Base-by-base conservation (phyloP, 2,113 vertebrate species). In the Salvator merianae region DNA sequence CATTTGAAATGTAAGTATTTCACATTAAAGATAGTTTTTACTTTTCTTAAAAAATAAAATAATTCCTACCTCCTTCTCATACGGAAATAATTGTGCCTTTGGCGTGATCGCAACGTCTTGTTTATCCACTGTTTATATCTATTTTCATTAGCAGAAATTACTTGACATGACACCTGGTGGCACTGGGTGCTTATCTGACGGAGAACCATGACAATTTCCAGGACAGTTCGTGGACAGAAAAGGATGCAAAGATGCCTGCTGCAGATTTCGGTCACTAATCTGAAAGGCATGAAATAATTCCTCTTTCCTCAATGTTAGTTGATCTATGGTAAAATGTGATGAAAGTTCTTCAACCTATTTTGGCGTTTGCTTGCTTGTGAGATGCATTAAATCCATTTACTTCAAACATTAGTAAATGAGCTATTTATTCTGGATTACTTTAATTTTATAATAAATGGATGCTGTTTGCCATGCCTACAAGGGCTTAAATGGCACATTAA, bases 21-120 rank as follows among this genome's bases (percentile, higher is more conserved):
- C n/a, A 26, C 22, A 1, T 69, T 7, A 2, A 62, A 50, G 22
- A 43, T 13, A 14, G 38, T 5, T 22, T 66, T 77, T 40, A 43
- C 55, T 59, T 34, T 69, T 59, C 9, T 71, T 82, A 82, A 40
- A 32, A 76, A 36, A 26, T 73, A 32, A 84, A 0, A 1, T 2
- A 71, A 14, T 40, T 3, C 90, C 6, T 34, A 97, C 97, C 96
- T 96, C 77, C 20, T 84, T 3, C 92, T 32, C 95, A 97, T 94
- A 6, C 93, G 90, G 5, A 94, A 47, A 59, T 94, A 97, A 83
- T 95, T 97, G 47, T 88, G 93, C 40, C 96, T 92, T 90, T 97
- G 96, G 18, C 97, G 94, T 0, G 97, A 97, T 2, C 94, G 95
- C 8, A 97, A 88, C 0, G 32, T 79, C 63, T 85, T 95, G 47